phyloP scores from a whole-genome alignment of 2,797 vertebrate genomes.

The Triplophysa yarkandensis region DNA sequence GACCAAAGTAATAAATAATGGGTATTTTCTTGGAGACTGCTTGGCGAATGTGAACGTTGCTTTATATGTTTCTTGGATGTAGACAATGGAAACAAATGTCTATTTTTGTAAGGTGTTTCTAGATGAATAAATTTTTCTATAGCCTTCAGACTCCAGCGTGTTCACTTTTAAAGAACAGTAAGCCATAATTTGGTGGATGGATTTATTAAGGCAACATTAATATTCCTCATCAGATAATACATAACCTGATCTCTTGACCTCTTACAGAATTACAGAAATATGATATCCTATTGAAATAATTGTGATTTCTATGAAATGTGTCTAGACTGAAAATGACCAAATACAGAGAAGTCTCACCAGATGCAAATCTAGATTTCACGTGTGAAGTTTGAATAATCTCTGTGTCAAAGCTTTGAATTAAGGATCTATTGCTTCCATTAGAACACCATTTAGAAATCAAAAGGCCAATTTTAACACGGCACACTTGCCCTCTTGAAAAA shows the following conservation, averaged over 20 bases:
- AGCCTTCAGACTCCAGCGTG: not conserved
- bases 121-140: constrained; percentile 5
- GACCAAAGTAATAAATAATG: constrained; percentile 11
- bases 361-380: not conserved
- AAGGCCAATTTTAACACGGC: not conserved
- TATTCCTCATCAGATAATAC: constrained; percentile 45
- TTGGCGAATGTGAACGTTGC: not conserved
- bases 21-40: not conserved
- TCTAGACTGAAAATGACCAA: not conserved
- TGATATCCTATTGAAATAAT: not conserved
- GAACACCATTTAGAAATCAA: not conserved
- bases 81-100: constrained; percentile 10
- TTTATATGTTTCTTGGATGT: not conserved
- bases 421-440: constrained; percentile 1
- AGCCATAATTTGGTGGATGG: constrained; percentile 33
- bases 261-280: constrained; percentile 24
- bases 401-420: not conserved
- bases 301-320: not conserved
- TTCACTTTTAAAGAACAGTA: not conserved
- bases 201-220: constrained; percentile 73
- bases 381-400: constrained; percentile 3
- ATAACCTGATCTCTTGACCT: constrained; percentile 9
- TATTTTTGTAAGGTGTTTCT: constrained; percentile 8
- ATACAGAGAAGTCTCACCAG: not conserved
- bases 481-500: not conserved